A percentile compares a stretch with the other conserved stretches of the same genome.
Evolutionary conservation across 2,888 invertebrate species (phyloP).

Genomic region (Thereva nobilitata): DNA sequence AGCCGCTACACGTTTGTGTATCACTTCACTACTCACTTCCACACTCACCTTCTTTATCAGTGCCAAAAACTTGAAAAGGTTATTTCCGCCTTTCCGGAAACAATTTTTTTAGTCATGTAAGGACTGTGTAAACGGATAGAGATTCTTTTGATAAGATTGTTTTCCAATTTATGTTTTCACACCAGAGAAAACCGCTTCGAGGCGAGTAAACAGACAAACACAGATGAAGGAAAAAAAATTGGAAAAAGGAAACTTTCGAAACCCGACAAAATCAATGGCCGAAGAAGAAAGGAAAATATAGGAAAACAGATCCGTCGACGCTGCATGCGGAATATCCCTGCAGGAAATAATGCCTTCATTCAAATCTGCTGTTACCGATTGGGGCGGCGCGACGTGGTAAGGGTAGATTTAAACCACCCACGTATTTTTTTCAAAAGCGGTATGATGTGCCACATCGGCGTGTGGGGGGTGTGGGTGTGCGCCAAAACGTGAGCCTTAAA

Average conservation of each 20-base stretch:
- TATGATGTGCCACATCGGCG: constrained; percentile 9
- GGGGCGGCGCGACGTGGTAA: not conserved
- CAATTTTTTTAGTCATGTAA: not conserved
- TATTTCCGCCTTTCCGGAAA: no score
- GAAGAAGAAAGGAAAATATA: constrained; percentile 32
- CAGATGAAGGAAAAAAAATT: constrained; percentile 32
- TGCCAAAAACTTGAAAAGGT: no score
- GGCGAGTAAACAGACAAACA: constrained; percentile 40
- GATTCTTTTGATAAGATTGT: constrained; percentile 44
- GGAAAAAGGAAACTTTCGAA: constrained; percentile 39
- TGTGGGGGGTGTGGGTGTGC: not conserved
- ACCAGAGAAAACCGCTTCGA: constrained; percentile 43
- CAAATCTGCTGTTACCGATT: constrained; percentile 27
- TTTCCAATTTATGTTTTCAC: constrained; percentile 50
- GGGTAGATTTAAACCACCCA: constrained; percentile 1
- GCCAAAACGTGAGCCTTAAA: no score
- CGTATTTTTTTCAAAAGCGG: constrained; percentile 17
- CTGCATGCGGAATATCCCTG: constrained; percentile 29
- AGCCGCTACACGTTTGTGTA: no score
- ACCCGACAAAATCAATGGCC: constrained; percentile 39
- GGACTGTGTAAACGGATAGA: constrained; percentile 22
- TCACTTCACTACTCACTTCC: no score
- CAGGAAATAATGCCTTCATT: constrained; percentile 34
- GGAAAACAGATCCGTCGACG: constrained; percentile 21
- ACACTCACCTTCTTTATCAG: no score